Base-by-base conservation (phyloP, 2,113 vertebrate species). In the Gorsachius goisagi region DNA sequence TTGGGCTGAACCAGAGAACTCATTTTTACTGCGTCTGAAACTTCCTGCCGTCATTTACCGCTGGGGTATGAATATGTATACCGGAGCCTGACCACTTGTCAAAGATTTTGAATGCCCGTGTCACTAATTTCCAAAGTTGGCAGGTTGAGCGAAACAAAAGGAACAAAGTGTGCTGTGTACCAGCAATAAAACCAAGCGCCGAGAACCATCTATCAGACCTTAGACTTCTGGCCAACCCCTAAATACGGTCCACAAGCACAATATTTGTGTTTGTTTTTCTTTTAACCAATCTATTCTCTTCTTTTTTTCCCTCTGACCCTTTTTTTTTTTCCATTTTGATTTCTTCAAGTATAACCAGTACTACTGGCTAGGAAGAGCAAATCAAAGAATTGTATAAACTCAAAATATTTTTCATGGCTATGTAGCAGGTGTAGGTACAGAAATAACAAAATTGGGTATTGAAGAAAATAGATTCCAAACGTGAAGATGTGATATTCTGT, bases 111-210 rank as follows among this genome's bases (percentile, higher is more conserved):
- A 93, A 97, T 79, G 80, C 63, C 92, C 17, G 3, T 84, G 96
- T 90, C 95, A 62, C 92, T 84, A 90, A 96, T 95, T 96, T 92
- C 91, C 95, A 87, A 88, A 86, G 95, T 68, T 93, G 95, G 85
- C 93, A 81, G 93, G 87, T 89, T 74, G 32, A 80, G 64, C 33
- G 67, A 92, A 96, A 97, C 94, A 95, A 96, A 96, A 95, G 85
- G 85, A 89, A 94, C 93, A 84, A 90, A 93, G 76, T 79, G 60
- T 93, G 83, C 92, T 67, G 82, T 85, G 93, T 92, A 88, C 80
- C 66, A 77, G 86, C 85, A 89, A 63, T 84, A 84, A 93, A 90
- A 92, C 66, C 23, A 47, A 21, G 58, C 4, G 4, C 69, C 39
- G 62, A 58, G 74, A 94, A 72, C 81, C 79, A 58, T 82, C 91